phyloP scores from a whole-genome alignment of 2,113 vertebrate species.

The Macquaria australasica region DNA sequence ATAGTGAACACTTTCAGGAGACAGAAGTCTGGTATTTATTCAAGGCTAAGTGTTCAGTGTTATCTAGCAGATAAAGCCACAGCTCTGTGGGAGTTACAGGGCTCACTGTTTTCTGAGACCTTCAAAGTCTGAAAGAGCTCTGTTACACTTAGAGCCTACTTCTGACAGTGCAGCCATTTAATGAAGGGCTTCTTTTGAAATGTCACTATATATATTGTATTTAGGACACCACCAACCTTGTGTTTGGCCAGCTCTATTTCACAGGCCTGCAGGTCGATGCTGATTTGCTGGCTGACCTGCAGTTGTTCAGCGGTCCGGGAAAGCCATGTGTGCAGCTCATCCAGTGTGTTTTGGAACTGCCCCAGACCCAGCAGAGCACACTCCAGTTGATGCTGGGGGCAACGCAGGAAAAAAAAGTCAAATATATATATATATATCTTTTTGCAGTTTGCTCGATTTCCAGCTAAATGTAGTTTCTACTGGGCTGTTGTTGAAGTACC shows the following conservation, averaged over 20 bases:
- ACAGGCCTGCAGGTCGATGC: conserved; percentile 90
- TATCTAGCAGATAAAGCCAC: conserved; percentile 11
- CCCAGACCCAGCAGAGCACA: conserved; percentile 89
- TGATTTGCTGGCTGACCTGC: conserved; percentile 76
- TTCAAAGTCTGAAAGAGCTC: not conserved
- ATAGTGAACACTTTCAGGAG: not conserved
- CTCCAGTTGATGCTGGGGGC: conserved; percentile 89
- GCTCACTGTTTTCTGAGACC: not conserved
- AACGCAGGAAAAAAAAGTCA: not conserved
- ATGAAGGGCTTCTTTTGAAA: not conserved
- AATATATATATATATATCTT: too few species aligned
- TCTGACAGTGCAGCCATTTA: not conserved
- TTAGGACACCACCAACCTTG: conserved; percentile 83
- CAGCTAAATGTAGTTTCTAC: not conserved
- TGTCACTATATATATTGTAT: not conserved
- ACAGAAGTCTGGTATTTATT: not conserved
- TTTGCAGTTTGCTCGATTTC: not conserved
- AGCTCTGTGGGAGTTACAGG: not conserved
- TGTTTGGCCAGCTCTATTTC: conserved; percentile 94
- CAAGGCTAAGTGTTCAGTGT: conserved; percentile 1
- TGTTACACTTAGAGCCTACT: too few species aligned
- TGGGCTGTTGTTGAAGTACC: not conserved
- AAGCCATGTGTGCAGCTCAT: conserved; percentile 90
- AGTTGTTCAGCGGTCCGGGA: conserved; percentile 85
- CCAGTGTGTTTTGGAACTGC: conserved; percentile 91